phyloP scores from a whole-genome alignment of 2,888 invertebrate species.

The Chrysolina haemoptera region DNA sequence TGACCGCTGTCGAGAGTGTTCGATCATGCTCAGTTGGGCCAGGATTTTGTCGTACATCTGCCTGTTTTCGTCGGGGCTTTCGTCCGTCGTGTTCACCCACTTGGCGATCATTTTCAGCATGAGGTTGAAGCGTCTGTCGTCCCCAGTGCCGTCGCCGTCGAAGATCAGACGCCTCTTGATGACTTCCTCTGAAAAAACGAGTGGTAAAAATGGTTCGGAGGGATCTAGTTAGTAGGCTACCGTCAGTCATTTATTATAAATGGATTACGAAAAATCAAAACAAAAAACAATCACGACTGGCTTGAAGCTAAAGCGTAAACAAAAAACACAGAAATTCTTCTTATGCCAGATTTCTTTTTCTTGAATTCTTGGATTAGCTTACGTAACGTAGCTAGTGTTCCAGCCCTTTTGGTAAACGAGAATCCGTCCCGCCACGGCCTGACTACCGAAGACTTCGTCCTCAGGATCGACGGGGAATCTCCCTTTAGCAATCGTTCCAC shows the following conservation, averaged over 20 bases:
- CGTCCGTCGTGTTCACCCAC: conserved; percentile 81
- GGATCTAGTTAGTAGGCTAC: neutral
- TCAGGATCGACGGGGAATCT: no score
- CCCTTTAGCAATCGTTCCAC: no score
- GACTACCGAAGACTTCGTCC: no score
- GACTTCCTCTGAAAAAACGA: conserved; percentile 85
- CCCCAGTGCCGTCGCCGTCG: conserved; percentile 98
- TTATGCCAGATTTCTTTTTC: no score
- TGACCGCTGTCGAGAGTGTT: conserved; percentile 90
- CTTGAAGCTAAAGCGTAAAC: neutral
- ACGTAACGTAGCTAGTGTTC: no score
- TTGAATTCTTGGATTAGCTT: no score
- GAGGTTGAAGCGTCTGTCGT: conserved; percentile 90
- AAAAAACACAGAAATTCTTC: no score
- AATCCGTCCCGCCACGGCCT: no score
- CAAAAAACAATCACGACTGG: neutral
- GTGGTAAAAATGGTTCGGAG: neutral
- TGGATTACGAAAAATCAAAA: neutral
- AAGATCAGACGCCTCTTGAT: conserved; percentile 91
- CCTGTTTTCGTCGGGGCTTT: conserved; percentile 79
- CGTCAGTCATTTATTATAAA: conserved; percentile 3
- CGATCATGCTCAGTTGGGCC: conserved; percentile 88
- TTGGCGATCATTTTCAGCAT: conserved; percentile 87
- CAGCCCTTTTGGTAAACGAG: no score
- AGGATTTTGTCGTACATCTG: conserved; percentile 85